Evolutionary conservation across 2,113 vertebrate species (phyloP).

Genomic region (Indicator indicator): DNA sequence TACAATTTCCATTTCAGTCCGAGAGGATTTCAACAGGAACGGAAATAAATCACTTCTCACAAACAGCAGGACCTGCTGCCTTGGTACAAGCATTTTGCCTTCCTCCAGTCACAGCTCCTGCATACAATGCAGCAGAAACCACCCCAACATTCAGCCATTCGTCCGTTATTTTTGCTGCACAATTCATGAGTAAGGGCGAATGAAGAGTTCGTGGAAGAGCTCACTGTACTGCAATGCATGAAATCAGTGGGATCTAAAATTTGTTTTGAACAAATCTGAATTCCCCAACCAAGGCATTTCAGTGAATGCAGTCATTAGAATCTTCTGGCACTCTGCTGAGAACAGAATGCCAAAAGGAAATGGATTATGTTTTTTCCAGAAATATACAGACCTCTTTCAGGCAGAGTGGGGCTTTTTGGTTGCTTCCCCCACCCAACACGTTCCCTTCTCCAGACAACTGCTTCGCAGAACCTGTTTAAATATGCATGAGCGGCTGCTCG

Average conservation of each 20-base stretch:
- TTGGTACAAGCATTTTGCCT: background rate
- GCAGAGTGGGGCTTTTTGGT: background rate
- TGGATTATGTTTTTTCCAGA: background rate
- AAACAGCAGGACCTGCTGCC: background rate
- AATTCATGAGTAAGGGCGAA: background rate
- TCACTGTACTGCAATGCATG: background rate
- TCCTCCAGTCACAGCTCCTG: background rate
- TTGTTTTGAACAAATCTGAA: background rate
- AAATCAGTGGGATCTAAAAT: background rate
- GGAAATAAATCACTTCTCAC: background rate
- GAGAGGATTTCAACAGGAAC: background rate
- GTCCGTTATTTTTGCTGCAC: background rate
- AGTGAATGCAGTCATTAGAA: background rate
- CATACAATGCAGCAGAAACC: constrained; percentile 47
- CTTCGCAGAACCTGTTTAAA: constrained; percentile 14
- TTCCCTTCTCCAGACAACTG: constrained; percentile 27
- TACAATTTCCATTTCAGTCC: background rate
- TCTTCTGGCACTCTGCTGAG: constrained; percentile 28
- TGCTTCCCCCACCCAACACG: rapidly evolving
- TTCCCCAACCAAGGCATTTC: background rate
- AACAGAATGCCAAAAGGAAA: constrained; percentile 26
- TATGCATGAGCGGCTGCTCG: constrained; percentile 28
- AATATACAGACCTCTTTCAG: constrained; percentile 11
- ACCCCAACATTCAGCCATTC: background rate
- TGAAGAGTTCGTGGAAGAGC: background rate